phyloP scores from a whole-genome alignment of 2,113 vertebrate species.

The Typhlomys cinereus region DNA sequence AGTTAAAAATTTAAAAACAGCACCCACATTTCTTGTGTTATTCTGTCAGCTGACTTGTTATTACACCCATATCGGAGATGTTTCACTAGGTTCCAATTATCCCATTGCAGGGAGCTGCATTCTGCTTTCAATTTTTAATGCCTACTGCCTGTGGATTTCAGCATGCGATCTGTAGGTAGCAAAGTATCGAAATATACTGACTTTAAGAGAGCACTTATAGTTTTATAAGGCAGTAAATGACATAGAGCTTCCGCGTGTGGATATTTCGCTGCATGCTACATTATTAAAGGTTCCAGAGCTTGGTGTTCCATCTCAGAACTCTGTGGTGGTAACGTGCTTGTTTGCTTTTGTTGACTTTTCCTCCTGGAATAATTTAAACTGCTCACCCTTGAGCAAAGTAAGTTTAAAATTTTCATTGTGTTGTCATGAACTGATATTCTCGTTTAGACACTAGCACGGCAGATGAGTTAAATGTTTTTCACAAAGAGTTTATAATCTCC shows the following conservation, averaged over 20 bases:
- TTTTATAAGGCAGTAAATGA: slow-evolving; percentile 72
- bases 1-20: slow-evolving; percentile 76
- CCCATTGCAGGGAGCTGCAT: slow-evolving; percentile 41
- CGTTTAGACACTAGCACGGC: not conserved
- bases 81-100: slow-evolving; percentile 66
- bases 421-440: not conserved
- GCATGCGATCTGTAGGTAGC: slow-evolving; percentile 33
- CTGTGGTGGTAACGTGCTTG: not conserved
- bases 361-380: slow-evolving; percentile 4
- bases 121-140: slow-evolving; percentile 74
- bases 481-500: not conserved
- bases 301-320: not conserved
- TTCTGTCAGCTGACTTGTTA: slow-evolving; percentile 54
- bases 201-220: slow-evolving; percentile 63
- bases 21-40: slow-evolving; percentile 50
- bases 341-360: not conserved
- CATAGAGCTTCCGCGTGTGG: slow-evolving; percentile 49
- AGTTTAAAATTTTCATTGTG: slow-evolving; percentile 14
- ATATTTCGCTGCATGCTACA: slow-evolving; percentile 48
- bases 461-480: not conserved
- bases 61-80: slow-evolving; percentile 53
- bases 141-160: slow-evolving; percentile 55
- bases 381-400: not conserved
- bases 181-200: slow-evolving; percentile 64
- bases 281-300: slow-evolving; percentile 54